Conservation (phyloP, 2,113 vertebrate species). For the Xenopus laevis region DNA sequence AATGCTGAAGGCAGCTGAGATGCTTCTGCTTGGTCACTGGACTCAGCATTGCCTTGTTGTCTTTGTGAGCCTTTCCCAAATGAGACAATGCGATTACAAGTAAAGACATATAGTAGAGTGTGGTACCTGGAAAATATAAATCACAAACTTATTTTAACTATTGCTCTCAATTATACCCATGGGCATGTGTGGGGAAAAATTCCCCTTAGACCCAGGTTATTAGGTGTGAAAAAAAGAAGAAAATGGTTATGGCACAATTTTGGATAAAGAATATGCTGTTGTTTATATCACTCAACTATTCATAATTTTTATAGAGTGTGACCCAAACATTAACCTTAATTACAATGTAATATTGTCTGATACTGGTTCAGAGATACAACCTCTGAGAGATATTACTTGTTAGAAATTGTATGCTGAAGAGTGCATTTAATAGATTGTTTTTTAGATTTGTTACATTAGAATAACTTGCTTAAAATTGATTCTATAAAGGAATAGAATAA, state of each 20-base stretch:
- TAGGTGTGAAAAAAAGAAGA: no score
- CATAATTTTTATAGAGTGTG: no score
- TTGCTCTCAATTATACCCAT: not conserved
- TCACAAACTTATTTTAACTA: constrained; percentile 22
- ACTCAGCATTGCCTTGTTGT: constrained; percentile 47
- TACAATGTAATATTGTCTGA: no score
- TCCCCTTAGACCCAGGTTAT: no score
- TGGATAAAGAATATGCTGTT: no score
- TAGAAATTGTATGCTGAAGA: constrained; percentile 52
- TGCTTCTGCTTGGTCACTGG: constrained; percentile 26
- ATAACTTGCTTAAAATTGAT: no score
- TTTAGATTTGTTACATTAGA: no score
- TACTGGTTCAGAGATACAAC: no score
- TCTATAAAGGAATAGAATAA: constrained; percentile 57
- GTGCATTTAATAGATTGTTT: constrained; percentile 63
- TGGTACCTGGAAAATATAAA: constrained; percentile 54
- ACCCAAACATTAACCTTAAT: no score
- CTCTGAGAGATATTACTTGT: constrained; percentile 36
- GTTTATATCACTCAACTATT: no score
- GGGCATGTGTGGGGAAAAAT: no score
- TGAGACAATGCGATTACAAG: constrained; percentile 58
- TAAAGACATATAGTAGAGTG: constrained; percentile 60
- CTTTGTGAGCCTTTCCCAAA: constrained; percentile 61
- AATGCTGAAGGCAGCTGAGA: not conserved
- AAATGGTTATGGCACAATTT: no score